phyloP scores from a whole-genome alignment of 1,140 invertebrate species.

The Eupeodes corollae region DNA sequence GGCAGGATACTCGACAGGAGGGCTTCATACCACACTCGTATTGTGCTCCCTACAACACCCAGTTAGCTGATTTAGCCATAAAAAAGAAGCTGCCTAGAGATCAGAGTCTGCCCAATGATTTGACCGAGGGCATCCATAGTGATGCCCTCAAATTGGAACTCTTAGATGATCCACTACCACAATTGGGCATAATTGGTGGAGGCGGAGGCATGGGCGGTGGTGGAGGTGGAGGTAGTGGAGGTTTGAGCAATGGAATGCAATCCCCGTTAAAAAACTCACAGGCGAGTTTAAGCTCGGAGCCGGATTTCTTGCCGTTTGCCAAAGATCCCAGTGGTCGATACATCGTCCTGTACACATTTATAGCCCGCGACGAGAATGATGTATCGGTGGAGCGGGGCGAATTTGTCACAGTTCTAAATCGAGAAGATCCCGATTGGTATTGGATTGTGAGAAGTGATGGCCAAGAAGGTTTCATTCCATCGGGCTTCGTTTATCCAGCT shows the following conservation, averaged over 20 bases:
- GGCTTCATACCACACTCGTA: conserved; percentile 92
- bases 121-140: conserved; percentile 23
- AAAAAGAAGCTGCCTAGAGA: conserved; percentile 76
- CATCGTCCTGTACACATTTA: conserved; percentile 87
- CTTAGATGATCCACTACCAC: conserved; percentile 22
- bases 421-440: conserved; percentile 91
- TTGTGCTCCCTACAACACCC: conserved; percentile 73
- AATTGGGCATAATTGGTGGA: conserved; percentile 14
- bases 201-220: conserved; percentile 1
- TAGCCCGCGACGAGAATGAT: conserved; percentile 87
- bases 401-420: conserved; percentile 87
- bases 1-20: conserved; percentile 74
- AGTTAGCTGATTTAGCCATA: conserved; percentile 61
- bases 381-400: conserved; percentile 86
- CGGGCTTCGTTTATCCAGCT: conserved; percentile 86
- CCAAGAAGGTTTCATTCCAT: conserved; percentile 91
- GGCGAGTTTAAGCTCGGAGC: conserved; percentile 43
- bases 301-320: conserved; percentile 64
- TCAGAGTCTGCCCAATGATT: conserved; percentile 35
- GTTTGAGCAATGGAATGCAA: conserved; percentile 20
- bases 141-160: conserved; percentile 39
- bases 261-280: conserved; percentile 38
- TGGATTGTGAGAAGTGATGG: conserved; percentile 87
- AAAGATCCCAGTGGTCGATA: conserved; percentile 84
- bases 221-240: not conserved